Evolutionary conservation across 2,113 vertebrate species (phyloP).

Genomic region (Callorhinus ursinus): DNA sequence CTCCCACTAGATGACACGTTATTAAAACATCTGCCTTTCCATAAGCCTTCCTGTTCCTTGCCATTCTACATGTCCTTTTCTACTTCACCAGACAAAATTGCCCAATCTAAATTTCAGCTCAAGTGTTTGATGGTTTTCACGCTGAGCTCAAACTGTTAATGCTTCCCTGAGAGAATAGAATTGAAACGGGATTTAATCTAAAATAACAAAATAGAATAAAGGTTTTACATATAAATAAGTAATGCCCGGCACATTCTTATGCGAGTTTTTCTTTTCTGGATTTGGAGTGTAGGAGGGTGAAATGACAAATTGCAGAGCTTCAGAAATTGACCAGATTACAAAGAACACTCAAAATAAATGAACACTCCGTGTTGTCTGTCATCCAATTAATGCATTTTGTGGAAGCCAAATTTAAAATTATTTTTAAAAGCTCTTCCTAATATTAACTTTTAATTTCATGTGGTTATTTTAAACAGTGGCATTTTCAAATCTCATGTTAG

Average conservation of each 20-base stretch:
- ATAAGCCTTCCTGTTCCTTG: slow-evolving; percentile 86
- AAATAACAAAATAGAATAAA: slow-evolving; percentile 91
- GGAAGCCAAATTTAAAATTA: slow-evolving; percentile 61
- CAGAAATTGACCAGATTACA: slow-evolving; percentile 55
- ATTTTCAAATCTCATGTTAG: slow-evolving; percentile 68
- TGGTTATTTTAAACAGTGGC: slow-evolving; percentile 40
- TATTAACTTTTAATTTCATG: slow-evolving; percentile 63
- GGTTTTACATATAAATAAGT: slow-evolving; percentile 90
- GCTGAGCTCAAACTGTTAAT: slow-evolving; percentile 92
- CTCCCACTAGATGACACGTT: slow-evolving; percentile 85
- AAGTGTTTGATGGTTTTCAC: slow-evolving; percentile 92
- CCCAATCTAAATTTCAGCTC: slow-evolving; percentile 93
- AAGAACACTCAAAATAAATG: slow-evolving; percentile 48
- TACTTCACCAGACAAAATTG: slow-evolving; percentile 91
- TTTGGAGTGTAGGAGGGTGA: slow-evolving; percentile 71
- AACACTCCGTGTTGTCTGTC: slow-evolving; percentile 23
- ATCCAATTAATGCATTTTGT: slow-evolving; percentile 61
- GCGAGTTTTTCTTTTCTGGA: slow-evolving; percentile 77
- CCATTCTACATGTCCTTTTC: slow-evolving; percentile 89
- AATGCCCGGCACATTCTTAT: slow-evolving; percentile 83
- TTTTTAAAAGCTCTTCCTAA: slow-evolving; percentile 33
- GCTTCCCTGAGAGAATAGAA: slow-evolving; percentile 91
- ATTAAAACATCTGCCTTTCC: slow-evolving; percentile 91
- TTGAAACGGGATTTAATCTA: slow-evolving; percentile 90
- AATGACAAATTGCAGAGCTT: slow-evolving; percentile 74